Base-by-base conservation (phyloP, 2,797 vertebrate species). In the Nasua narica region DNA sequence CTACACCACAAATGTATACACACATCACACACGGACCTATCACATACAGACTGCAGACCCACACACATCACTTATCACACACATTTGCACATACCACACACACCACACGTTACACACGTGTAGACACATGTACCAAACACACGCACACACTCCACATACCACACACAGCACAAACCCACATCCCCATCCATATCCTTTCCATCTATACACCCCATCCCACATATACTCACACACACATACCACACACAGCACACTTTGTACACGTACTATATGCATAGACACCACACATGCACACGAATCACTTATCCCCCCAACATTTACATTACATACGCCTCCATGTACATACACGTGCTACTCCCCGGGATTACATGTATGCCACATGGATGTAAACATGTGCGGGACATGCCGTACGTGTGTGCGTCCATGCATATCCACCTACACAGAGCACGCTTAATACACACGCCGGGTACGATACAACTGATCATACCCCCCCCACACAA, bases 381-480 rank as follows among this genome's bases (percentile, higher is more conserved):
- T 13, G 7, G n/a, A 43, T 52, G n/a, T 13, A 54, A 11, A 88
- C 9, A 62, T 11, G 32, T 7, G 72, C 1, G 54, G 14, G 37
- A 46, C 5, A 37, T 0, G 18, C 14, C 10, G 32, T 23, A 83
- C 2, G 0, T 0, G 29, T 50, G 1, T 23, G 35, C 8, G 48
- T 21, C 50, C 15, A 15, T 15, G 27, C 21, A 35, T 11, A 27
- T 40, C n/a, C 16, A 52, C 19, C 14, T 15, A 2, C 12, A 40
- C 19, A 56, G 1, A 74, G 10, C 29, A 37, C 4, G 3, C 16
- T 52, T 8, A 43, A 29, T 48, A 15, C 29, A 74, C 0, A 48
- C 12, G 2, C 29, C 32, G 35, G 0, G 13, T 19, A 10, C 25
- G 32, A 67, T 11, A 67, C 9, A 54, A 8, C 37, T 3, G 32